These are phyloP conservation scores for Cotesia vestalis DNA, from an alignment of 1,140 invertebrate species.

Conservation along the genomic window DNA sequence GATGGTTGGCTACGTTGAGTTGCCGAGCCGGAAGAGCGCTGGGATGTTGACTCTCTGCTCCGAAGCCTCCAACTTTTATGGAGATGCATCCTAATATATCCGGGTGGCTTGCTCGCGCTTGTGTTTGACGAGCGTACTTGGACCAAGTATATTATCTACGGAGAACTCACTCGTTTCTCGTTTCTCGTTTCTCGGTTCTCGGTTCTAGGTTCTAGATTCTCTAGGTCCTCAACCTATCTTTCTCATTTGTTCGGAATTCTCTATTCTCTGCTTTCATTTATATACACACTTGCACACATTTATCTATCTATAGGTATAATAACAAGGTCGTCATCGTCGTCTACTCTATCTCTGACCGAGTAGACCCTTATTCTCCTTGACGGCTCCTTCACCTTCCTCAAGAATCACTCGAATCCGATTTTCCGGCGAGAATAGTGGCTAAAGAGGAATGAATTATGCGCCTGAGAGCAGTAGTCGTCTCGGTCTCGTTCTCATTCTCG, in stretches of 20 bases:
- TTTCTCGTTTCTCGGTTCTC: too few species aligned
- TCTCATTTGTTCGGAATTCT: slow-evolving; percentile 20
- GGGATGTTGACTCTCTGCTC: slow-evolving; percentile 63
- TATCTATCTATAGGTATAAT: too few species aligned
- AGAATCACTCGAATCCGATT: slow-evolving; percentile 59
- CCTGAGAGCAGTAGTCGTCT: slow-evolving; percentile 13
- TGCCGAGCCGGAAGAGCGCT: slow-evolving; percentile 47
- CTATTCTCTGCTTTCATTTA: slow-evolving; percentile 40
- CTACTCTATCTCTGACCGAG: slow-evolving; percentile 16
- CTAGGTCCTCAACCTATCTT: slow-evolving; percentile 40
- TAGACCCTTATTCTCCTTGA: slow-evolving; percentile 1
- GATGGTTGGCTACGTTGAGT: slow-evolving; percentile 52
- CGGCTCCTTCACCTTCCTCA: slow-evolving; percentile 38
- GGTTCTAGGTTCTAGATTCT: slow-evolving; percentile 24
- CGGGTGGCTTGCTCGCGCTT: slow-evolving; percentile 64
- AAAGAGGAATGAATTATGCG: slow-evolving; percentile 43
- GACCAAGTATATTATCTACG: slow-evolving; percentile 64
- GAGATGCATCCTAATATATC: slow-evolving; percentile 67
- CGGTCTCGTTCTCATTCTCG: slow-evolving; percentile 7
- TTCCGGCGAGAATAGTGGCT: slow-evolving; percentile 45
- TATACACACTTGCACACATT: too few species aligned
- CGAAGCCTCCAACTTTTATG: slow-evolving; percentile 62
- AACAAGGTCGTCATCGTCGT: background rate
- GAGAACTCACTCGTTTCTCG: slow-evolving; percentile 46
- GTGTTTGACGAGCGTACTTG: slow-evolving; percentile 66